Evolutionary conservation across 2,113 vertebrate species (phyloP).

Genomic region (Petrocephalus microphthalmus): DNA sequence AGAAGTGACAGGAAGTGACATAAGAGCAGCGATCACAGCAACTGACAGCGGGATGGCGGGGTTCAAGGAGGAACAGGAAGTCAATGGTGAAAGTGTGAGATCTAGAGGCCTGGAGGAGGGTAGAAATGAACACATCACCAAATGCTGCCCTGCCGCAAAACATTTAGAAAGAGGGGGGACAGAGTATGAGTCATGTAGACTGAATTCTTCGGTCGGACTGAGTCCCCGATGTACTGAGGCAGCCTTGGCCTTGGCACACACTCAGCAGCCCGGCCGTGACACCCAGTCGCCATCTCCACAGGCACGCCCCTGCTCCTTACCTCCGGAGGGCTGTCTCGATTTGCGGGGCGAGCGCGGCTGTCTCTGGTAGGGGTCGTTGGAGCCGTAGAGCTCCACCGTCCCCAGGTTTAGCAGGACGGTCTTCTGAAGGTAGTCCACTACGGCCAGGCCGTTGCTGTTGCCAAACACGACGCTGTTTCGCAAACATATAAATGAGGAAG

Average conservation of each 20-base stretch:
- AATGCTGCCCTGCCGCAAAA: neutral
- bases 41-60: neutral
- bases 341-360: conserved; percentile 92
- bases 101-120: neutral
- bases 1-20: conserved; percentile 5
- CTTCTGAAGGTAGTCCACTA: conserved; percentile 97
- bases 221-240: neutral
- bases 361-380: conserved; percentile 90
- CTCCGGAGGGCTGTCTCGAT: conserved; percentile 89
- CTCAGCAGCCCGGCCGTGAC: neutral
- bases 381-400: conserved; percentile 86
- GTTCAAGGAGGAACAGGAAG: neutral
- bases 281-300: neutral
- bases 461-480: conserved; percentile 83
- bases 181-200: neutral
- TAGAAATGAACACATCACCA: neutral
- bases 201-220: neutral
- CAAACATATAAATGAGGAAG: neutral
- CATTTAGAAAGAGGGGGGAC: neutral
- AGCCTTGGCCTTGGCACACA: neutral
- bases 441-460: conserved; percentile 90
- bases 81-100: neutral
- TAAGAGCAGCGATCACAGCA: neutral
- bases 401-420: conserved; percentile 85
- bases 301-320: conserved; percentile 51